Base-by-base conservation (phyloP, 2,113 vertebrate genomes). In the Oncorhynchus keta region DNA sequence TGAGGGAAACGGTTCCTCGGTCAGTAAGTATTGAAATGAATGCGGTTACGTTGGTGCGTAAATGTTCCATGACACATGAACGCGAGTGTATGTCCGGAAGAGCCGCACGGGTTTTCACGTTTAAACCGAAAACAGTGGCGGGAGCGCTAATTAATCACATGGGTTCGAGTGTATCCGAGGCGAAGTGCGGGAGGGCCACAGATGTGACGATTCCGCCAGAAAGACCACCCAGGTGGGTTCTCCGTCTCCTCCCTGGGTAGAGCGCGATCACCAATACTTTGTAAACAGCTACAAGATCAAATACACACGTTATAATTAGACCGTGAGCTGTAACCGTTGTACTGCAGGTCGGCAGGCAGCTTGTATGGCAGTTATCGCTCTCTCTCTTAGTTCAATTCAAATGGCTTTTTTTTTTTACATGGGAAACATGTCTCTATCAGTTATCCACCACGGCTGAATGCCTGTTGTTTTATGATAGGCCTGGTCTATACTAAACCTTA, bases 11-110 rank as follows among this genome's bases (percentile, higher is more conserved):
- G 16, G 51, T 14, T 14, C 51, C 51, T 55, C 51, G 74, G 22
- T 30, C 59, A 59, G 51, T 70, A 22, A 72, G 79, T 74, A 76
- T 79, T 72, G 39, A 45, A 68, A 73, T 73, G 82, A 73, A 45
- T 64, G 61, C 20, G 1, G 74, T 90, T 85, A n/a, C 81, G 83
- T 83, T 74, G 81, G 90, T 85, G 87, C 85, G 87, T 91, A 89
- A 90, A 83, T 82, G 87, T 83, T 80, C 80, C 62, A 78, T 84
- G 86, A 86, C 84, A 28, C 84, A 83, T 84, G 77, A 87, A 77
- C 32, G 61, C 39, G 51, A 55, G 69, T 81, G 28, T 22, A 24
- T 75, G 88, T 90, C 85, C 87, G 81, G 81, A 66, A 78, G 81
- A 86, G 81, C 8, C 2, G 39, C 39, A 45, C 39, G 9, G 9